These are phyloP conservation scores for Peromyscus polionotus DNA, from an alignment of 2,113 vertebrate species.

Conservation along the genomic window DNA sequence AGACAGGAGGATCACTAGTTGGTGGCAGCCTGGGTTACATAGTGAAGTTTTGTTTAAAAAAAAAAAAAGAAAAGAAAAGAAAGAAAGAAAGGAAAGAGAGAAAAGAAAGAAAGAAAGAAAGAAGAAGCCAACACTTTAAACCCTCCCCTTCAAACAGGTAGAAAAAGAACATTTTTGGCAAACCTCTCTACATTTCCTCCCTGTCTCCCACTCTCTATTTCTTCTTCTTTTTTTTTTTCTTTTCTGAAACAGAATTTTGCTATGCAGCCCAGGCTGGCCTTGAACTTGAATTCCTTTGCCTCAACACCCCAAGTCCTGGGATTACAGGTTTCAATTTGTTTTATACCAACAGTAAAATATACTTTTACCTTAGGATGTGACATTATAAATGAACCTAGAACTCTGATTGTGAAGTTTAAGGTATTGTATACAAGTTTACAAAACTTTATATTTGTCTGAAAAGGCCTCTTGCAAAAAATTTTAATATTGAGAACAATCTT, in stretches of 20 bases:
- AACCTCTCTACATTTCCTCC: background rate
- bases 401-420: constrained; percentile 4
- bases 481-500: constrained; percentile 16
- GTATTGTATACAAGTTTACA: background rate
- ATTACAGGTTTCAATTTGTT: constrained; percentile 16
- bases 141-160: background rate
- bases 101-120: too few relatives aligned
- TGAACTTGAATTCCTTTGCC: background rate
- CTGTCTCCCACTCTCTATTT: background rate
- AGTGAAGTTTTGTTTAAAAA: background rate
- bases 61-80: background rate
- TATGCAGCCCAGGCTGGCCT: background rate
- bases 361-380: background rate
- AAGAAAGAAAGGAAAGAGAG: too few relatives aligned
- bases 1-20: background rate
- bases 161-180: constrained; percentile 18
- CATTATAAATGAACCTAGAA: constrained; percentile 23
- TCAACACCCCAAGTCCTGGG: background rate
- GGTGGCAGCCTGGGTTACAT: background rate
- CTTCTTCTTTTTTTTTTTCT: background rate
- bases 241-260: background rate
- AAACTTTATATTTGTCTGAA: constrained; percentile 50
- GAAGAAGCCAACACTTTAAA: background rate
- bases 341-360: background rate
- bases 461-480: background rate